phyloP scores from a whole-genome alignment of 1,140 invertebrate genomes.

The Anadara kagoshimensis region DNA sequence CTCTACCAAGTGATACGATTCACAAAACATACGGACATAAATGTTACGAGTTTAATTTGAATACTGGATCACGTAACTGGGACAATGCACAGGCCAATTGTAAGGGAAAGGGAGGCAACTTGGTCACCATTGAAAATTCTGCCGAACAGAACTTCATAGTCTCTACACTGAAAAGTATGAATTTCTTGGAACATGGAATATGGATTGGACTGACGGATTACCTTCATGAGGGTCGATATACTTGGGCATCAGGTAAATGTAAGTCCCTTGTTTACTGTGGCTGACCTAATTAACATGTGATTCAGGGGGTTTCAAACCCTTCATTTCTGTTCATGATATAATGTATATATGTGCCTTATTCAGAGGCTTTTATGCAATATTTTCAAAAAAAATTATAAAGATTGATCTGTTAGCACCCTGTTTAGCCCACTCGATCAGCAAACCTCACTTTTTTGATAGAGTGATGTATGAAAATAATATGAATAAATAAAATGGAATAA shows the following conservation, averaged over 20 bases:
- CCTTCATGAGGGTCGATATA: neutral
- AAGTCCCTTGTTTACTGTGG: no score
- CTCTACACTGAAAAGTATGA: neutral
- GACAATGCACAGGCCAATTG: neutral
- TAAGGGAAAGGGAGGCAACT: neutral
- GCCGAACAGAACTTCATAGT: constrained; percentile 6
- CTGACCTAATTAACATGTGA: no score
- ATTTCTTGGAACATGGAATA: neutral
- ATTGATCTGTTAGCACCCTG: no score
- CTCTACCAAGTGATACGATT: neutral
- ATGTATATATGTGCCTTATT: no score
- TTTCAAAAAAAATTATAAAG: no score
- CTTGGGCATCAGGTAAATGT: constrained; percentile 2
- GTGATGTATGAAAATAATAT: no score
- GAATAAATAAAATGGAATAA: no score
- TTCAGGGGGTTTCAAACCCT: no score
- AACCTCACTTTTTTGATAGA: no score
- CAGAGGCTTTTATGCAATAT: no score
- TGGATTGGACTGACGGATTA: constrained; percentile 8
- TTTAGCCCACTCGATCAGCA: no score
- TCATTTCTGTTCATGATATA: no score
- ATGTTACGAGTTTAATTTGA: constrained; percentile 23
- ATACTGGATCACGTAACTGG: neutral
- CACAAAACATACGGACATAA: neutral
- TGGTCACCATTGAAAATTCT: neutral